Evolutionary conservation across 2,113 vertebrate genomes (phyloP).

Genomic region (Ardeotis arabs): DNA sequence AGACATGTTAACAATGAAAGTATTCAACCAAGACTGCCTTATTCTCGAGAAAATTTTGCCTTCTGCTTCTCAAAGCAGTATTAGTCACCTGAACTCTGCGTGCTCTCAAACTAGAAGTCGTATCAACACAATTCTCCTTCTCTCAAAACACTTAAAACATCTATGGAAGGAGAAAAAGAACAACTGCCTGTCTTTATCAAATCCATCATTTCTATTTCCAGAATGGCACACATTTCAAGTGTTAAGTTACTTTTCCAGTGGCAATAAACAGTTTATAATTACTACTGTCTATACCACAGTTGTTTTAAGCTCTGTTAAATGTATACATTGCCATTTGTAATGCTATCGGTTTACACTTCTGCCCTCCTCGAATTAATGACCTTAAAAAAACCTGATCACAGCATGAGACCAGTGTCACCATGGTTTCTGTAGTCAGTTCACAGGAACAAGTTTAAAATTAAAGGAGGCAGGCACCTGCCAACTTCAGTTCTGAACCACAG

Average conservation of each 20-base stretch:
- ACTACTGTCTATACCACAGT: not conserved
- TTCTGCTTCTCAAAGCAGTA: not conserved
- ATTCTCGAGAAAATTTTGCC: not conserved
- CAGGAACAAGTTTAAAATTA: not conserved
- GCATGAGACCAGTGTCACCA: not conserved
- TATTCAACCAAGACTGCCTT: not conserved
- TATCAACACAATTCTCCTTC: not conserved
- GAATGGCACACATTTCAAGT: not conserved
- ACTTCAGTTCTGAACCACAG: not conserved
- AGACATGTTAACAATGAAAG: not conserved
- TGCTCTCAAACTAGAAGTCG: not conserved
- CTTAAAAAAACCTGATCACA: not conserved
- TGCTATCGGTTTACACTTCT: not conserved
- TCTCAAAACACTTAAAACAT: not conserved
- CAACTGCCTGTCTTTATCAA: not conserved
- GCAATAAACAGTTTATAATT: not conserved
- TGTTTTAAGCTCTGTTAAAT: not conserved
- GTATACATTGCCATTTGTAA: not conserved
- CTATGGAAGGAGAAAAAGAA: not conserved
- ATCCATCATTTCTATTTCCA: not conserved
- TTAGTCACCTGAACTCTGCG: not conserved
- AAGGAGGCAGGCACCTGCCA: not conserved
- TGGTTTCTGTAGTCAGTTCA: not conserved
- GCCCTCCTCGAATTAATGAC: not conserved
- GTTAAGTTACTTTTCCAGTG: not conserved